Conservation (phyloP, 2,888 invertebrate species). For the Ennomos quercinarius region DNA sequence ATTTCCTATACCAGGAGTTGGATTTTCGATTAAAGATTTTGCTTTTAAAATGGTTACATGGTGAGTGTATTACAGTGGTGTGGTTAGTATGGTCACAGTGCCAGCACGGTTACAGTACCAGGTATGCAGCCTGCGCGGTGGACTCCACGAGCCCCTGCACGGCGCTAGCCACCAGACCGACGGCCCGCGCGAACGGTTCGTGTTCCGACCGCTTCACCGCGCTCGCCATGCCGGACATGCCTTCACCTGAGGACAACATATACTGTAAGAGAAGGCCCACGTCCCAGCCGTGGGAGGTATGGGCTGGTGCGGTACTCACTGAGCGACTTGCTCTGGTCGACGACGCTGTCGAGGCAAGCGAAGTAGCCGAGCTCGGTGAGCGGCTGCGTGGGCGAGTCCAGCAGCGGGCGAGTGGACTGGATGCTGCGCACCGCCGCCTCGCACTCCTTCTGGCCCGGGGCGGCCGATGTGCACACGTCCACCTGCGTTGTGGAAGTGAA, state of each 20-base stretch:
- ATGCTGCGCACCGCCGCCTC: conserved; percentile 97
- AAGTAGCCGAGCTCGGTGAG: conserved; percentile 95
- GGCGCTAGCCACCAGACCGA: conserved; percentile 92
- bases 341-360: conserved; percentile 96
- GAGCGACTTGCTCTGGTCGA: conserved; percentile 93
- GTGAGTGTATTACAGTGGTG: no score
- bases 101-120: conserved; percentile 73
- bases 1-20: no score
- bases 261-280: no score
- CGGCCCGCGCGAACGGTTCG: conserved; percentile 93
- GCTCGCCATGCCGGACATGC: conserved; percentile 97
- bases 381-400: conserved; percentile 95
- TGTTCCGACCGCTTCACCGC: conserved; percentile 95
- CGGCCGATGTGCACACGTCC: conserved; percentile 94
- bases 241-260: conserved; percentile 86
- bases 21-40: no score
- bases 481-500: no score
- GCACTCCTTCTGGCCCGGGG: conserved; percentile 98
- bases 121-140: conserved; percentile 97
- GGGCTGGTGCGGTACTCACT: conserved; percentile 70
- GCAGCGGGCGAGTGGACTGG: conserved; percentile 91
- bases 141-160: conserved; percentile 97
- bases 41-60: no score
- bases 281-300: no score
- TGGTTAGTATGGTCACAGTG: no score